Evolutionary conservation across 2,113 vertebrate genomes (phyloP), one percentile per base, ranked within the genome.

Genomic region (Microcebus griseorufus): DNA sequence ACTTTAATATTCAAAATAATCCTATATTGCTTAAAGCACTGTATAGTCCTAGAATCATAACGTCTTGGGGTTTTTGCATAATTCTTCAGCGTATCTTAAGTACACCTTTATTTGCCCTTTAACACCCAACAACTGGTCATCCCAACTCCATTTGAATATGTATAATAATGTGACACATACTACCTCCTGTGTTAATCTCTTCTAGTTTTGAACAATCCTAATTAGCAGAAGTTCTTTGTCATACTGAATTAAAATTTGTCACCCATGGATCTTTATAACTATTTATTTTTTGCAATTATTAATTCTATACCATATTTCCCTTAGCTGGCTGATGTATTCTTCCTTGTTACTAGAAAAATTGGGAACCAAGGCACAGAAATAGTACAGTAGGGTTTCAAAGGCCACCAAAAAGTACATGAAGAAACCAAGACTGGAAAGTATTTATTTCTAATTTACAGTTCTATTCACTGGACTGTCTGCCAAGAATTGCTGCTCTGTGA

Each of bases 1-100:
- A 97, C 25, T 88, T 90, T 51, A 95, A 95, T 76, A 70, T 88
- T 87, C 83, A 80, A 91, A 88, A 90, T 81, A 92, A 94, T 81
- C 69, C 65, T 76, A 3, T 94, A 32, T 45, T 79, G 22, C n/a
- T 94, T 88, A 78, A 82, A 85, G 51, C 9, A 65, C 32, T 10
- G 5, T 64, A 42, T 37, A 20, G 60, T 78, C 51, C 58, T 90
- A 93, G n/a, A 80, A 64, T 84, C 34, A 64, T 88, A 88, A 34
- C 1, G 53, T 76, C 76, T 85, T 32, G 79, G 55, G n/a, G 17
- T n/a, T 94, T 94, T 79, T 67, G 22, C 39, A 20, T 83, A 79
- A 45, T 51, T 83, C 64, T 90, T 93, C 18, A 42, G 34, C 27
- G 8, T 83, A 39, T 62, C 55, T 89, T 62, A 67, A 79, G 9